Percentiles rank a stretch among this genome's conserved stretches.
These are phyloP conservation scores for Magallana nippona DNA, from an alignment of 2,888 invertebrate species.

Conservation along the genomic window DNA sequence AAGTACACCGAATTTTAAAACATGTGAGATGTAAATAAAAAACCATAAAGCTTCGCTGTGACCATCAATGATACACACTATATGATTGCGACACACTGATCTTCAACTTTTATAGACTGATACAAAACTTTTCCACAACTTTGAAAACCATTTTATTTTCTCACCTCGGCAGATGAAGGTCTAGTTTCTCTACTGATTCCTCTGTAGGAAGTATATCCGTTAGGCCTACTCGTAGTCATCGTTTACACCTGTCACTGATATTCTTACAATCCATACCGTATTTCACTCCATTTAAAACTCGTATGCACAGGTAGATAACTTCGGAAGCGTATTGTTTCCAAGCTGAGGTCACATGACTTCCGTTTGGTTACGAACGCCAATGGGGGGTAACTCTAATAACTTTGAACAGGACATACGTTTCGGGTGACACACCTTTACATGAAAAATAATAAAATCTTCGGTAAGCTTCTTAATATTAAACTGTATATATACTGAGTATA, in stretches of 20 bases:
- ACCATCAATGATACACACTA: too few relatives aligned
- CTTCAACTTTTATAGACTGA: not conserved
- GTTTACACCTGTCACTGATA: conserved; percentile 45
- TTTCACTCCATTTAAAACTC: conserved; percentile 24
- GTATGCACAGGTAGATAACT: conserved; percentile 8
- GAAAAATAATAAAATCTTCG: too few relatives aligned
- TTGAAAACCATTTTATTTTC: not conserved
- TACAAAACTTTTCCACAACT: not conserved
- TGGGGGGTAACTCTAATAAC: conserved; percentile 20
- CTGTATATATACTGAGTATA: too few relatives aligned
- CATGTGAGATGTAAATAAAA: too few relatives aligned
- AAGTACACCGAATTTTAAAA: too few relatives aligned
- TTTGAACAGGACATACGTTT: too few relatives aligned
- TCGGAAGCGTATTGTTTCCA: conserved; percentile 43
- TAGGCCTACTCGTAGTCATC: conserved; percentile 52
- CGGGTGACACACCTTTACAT: too few relatives aligned
- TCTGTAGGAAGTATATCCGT: conserved; percentile 59
- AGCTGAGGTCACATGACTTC: conserved; percentile 46
- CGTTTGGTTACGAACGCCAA: conserved; percentile 36
- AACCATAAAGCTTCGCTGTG: too few relatives aligned
- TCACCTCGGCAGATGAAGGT: conserved; percentile 62
- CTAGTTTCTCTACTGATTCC: conserved; percentile 50
- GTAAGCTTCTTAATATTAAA: too few relatives aligned
- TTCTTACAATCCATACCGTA: conserved; percentile 11
- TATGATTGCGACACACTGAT: not conserved